Evolutionary conservation across 2,888 invertebrate species (phyloP), one percentile per base, ranked within the genome.

Genomic region (Lithophane semibrunnea): DNA sequence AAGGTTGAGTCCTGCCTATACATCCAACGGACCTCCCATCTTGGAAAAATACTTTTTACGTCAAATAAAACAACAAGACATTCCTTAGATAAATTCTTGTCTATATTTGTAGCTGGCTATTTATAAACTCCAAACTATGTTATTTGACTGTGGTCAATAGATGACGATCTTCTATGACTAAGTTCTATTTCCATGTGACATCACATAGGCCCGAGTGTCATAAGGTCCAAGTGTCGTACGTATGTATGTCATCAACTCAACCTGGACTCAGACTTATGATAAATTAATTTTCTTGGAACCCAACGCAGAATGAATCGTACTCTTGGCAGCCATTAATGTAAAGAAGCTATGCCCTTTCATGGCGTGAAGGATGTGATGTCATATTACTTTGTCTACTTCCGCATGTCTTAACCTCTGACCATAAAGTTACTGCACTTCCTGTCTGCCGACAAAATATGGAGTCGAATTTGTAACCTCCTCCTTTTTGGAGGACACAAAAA

Each of bases 261-360:
- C 49, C 75, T 42, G 73, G 67, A 54, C 70, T 70, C 49, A 56
- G 67, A 63, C 16, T 49, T 54, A 72, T 87, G 81, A 77, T 84
- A 80, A 80, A 85, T 78, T 8, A 13, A 52, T 69, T 71, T 88
- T 89, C 86, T 84, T 65, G 73, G 86, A 84, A 88, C 29, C n/a
- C 21, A 68, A 72, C 42, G 56, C 21, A 66, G 67, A 37, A 66
- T 84, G 85, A 77, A 77, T 87, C 64, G 67, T 73, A 54, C 65
- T 49, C 24, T 71, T 73, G 73, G 29, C 69, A 66, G 63, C 21
- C 47, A 49, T 80, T 65, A 61, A 75, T 73, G 60, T 60, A n/a
- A 64, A 73, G 56, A 73, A n/a, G 69, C n/a, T 70, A 52, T 85
- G 75, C 73, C 80, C 79, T 80, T 85, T 73, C 47, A 21, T 16